A percentile compares a stretch with the other conserved stretches of the same genome.
Conservation (phyloP, 2,888 invertebrate species). For the Tetragnatha montana region DNA sequence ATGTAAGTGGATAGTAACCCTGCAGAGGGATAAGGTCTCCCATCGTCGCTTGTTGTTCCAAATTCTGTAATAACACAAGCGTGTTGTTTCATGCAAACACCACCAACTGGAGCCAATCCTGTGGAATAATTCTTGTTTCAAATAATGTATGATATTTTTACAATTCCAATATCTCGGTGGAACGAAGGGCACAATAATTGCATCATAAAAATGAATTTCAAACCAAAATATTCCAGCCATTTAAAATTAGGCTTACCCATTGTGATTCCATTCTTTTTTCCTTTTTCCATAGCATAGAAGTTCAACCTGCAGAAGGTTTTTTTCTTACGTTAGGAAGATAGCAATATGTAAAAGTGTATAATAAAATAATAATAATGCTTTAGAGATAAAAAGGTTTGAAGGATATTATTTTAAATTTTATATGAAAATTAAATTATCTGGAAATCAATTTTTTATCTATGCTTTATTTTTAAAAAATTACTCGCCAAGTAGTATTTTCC, state of each 20-base stretch:
- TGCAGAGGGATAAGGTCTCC: conserved; percentile 87
- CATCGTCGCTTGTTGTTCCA: conserved; percentile 84
- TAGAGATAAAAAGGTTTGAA: too few relatives aligned
- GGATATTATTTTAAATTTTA: too few relatives aligned
- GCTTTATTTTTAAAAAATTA: neutral
- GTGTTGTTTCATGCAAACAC: conserved; percentile 84
- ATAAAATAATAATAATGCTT: neutral
- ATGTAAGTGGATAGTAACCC: conserved; percentile 90
- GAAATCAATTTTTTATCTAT: neutral
- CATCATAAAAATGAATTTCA: neutral
- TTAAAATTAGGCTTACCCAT: conserved; percentile 80
- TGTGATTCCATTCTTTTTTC: conserved; percentile 83
- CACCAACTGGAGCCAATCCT: conserved; percentile 84
- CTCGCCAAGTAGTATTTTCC: neutral
- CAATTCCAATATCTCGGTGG: too few relatives aligned
- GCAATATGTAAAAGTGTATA: neutral
- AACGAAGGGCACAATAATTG: neutral
- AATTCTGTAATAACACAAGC: conserved; percentile 87
- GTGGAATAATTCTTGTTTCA: too few relatives aligned
- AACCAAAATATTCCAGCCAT: neutral
- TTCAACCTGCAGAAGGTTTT: conserved; percentile 78
- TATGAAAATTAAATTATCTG: neutral
- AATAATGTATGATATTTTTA: too few relatives aligned
- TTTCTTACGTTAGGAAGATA: neutral
- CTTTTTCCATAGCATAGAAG: conserved; percentile 84